Evolutionary conservation across 2,113 vertebrate genomes (phyloP).

Genomic region (Barbus barbus): DNA sequence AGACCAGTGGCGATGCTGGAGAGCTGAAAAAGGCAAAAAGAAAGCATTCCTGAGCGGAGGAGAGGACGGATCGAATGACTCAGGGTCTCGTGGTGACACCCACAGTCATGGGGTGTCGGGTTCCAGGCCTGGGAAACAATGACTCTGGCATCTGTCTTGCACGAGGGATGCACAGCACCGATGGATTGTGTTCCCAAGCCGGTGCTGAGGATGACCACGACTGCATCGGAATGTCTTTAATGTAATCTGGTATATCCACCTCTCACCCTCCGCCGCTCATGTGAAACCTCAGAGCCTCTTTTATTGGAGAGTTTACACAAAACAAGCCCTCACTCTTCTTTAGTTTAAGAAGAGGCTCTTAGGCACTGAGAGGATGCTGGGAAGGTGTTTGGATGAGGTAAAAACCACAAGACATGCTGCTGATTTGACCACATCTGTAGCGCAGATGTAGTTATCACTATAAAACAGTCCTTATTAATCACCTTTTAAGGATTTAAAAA

Average conservation of each 20-base stretch:
- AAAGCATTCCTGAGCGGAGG: slow-evolving; percentile 74
- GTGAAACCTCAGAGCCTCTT: slow-evolving; percentile 60
- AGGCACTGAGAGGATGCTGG: slow-evolving; percentile 34
- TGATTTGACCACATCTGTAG: not conserved
- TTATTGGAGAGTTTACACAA: slow-evolving; percentile 58
- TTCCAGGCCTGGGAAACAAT: slow-evolving; percentile 72
- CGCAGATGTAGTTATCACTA: slow-evolving; percentile 44
- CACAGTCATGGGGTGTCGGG: slow-evolving; percentile 66
- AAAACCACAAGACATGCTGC: not conserved
- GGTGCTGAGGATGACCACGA: slow-evolving; percentile 43
- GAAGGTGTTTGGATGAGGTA: slow-evolving; percentile 52
- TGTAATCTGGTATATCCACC: slow-evolving; percentile 57
- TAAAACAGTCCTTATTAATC: not conserved
- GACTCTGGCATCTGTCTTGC: slow-evolving; percentile 73
- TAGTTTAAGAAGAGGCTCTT: slow-evolving; percentile 56
- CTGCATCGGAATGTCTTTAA: slow-evolving; percentile 70
- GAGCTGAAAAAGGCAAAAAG: slow-evolving; percentile 63
- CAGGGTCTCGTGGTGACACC: slow-evolving; percentile 68
- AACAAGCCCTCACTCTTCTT: slow-evolving; percentile 57
- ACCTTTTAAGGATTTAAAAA: not conserved
- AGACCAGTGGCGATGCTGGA: slow-evolving; percentile 20
- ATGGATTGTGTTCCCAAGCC: slow-evolving; percentile 52
- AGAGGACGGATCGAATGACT: slow-evolving; percentile 72
- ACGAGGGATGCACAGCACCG: slow-evolving; percentile 49
- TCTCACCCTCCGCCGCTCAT: slow-evolving; percentile 46